Evolutionary conservation across 2,888 invertebrate species (phyloP), one percentile per base, ranked within the genome.

Genomic region (Eledona agricola): DNA sequence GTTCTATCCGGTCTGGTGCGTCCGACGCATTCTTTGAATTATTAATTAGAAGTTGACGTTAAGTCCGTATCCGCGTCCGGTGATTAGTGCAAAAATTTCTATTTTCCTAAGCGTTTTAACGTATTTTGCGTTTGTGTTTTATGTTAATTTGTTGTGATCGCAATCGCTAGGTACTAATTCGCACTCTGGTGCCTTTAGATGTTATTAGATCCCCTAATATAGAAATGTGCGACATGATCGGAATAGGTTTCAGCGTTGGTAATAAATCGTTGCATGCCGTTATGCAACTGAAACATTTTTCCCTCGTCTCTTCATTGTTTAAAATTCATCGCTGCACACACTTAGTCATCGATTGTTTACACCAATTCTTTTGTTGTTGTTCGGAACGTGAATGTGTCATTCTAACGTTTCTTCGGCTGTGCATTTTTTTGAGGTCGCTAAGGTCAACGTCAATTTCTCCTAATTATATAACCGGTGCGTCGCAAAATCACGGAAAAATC

Each of bases 341-440:
- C n/a, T n/a, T n/a, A n/a, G n/a, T n/a, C 38, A 38, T 25, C n/a
- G 25, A 35, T 38, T 38, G 25, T 38, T 38, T 35, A 38, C 38
- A 23, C 23, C 25, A 38, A n/a, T n/a, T n/a, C n/a, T n/a, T n/a
- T n/a, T n/a, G n/a, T n/a, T n/a, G n/a, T n/a, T n/a, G n/a, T n/a
- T n/a, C n/a, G n/a, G n/a, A n/a, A n/a, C n/a, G n/a, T n/a, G n/a
- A n/a, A n/a, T n/a, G n/a, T n/a, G n/a, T n/a, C n/a, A n/a, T n/a
- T n/a, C 19, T 34, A 34, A 19, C 34, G 34, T 19, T 35, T 35
- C 22, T 20, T 35, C 20, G 35, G 12, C 12, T 17, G 11, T 32
- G 32, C 16, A 32, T 32, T 32, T 35, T 35, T 19, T 19, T 23
- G 12, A 23, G 37, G 37, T 37, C 38, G 16, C 16, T 5, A 15